Conservation (phyloP, 2,888 invertebrate genomes). For the Trichogramma evanescens region DNA sequence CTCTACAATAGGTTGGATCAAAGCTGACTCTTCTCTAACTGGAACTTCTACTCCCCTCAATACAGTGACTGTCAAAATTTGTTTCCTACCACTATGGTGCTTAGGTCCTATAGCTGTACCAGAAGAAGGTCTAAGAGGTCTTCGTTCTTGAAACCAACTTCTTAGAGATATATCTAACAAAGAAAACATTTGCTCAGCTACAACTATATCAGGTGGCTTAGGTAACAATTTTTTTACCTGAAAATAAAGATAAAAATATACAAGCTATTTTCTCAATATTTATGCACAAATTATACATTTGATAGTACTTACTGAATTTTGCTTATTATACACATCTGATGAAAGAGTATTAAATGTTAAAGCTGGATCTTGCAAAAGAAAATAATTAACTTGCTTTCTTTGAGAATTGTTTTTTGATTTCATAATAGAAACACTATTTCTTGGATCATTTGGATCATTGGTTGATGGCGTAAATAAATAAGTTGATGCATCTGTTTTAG, state of each 20-base stretch:
- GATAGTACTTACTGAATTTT: not conserved
- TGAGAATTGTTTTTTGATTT: conserved; percentile 21
- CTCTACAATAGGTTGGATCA: conserved; percentile 40
- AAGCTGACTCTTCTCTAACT: conserved; percentile 42
- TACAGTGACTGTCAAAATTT: conserved; percentile 36
- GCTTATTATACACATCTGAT: conserved; percentile 6
- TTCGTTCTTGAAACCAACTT: conserved; percentile 33
- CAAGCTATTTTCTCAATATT: not conserved
- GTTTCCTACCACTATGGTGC: conserved; percentile 32
- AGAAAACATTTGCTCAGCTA: conserved; percentile 38
- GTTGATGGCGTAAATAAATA: conserved; percentile 26
- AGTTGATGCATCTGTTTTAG: conserved; percentile 17
- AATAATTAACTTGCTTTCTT: conserved; percentile 29
- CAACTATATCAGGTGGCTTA: conserved; percentile 34
- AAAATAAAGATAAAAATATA: not conserved
- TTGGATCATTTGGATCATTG: conserved; percentile 40
- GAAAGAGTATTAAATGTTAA: conserved; percentile 22
- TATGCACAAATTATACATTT: not conserved
- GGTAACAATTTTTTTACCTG: conserved; percentile 22
- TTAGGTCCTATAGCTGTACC: conserved; percentile 22
- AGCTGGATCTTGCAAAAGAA: conserved; percentile 33
- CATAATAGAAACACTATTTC: conserved; percentile 26
- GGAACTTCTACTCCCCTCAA: conserved; percentile 42
- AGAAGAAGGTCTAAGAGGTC: conserved; percentile 32
- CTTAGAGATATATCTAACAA: conserved; percentile 33